A percentile compares a stretch with the other conserved stretches of the same genome.
Evolutionary conservation across 2,888 invertebrate species (phyloP).

Genomic region (Chrysolina americana): DNA sequence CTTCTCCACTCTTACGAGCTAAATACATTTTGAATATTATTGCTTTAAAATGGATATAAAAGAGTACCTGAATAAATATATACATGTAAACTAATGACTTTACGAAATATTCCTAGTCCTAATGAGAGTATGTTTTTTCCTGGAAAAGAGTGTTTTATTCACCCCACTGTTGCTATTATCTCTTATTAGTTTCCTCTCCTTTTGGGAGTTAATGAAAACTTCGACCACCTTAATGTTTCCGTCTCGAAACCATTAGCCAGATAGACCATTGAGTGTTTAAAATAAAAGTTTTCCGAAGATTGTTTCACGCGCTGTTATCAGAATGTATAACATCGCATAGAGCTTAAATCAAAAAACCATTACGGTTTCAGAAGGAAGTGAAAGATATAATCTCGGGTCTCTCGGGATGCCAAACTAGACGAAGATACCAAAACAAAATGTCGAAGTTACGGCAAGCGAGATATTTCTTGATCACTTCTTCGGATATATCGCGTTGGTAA

Average conservation of each 20-base stretch:
- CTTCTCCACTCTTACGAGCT: too few species aligned
- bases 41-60: too few species aligned
- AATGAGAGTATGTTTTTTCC: too few species aligned
- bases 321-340: constrained; percentile 62
- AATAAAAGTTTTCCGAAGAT: constrained; percentile 45
- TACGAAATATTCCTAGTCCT: too few species aligned
- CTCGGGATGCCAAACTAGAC: constrained; percentile 34
- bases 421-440: constrained; percentile 46
- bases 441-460: constrained; percentile 43
- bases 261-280: constrained; percentile 44
- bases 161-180: too few species aligned
- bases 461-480: constrained; percentile 40
- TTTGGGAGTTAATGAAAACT: neutral
- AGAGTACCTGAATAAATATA: too few species aligned
- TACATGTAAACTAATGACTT: too few species aligned
- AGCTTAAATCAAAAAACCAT: constrained; percentile 65
- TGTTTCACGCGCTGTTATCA: constrained; percentile 51
- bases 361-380: constrained; percentile 62
- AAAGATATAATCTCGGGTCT: constrained; percentile 61
- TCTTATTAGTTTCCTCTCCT: neutral
- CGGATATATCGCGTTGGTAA: constrained; percentile 38
- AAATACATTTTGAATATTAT: too few species aligned
- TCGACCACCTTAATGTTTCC: constrained; percentile 8
- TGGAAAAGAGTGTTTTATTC: too few species aligned
- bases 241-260: constrained; percentile 42